A percentile compares a stretch with the other conserved stretches of the same genome.
These are phyloP conservation scores for Plebejus melissa DNA, from an alignment of 2,888 invertebrate genomes.

Conservation along the genomic window DNA sequence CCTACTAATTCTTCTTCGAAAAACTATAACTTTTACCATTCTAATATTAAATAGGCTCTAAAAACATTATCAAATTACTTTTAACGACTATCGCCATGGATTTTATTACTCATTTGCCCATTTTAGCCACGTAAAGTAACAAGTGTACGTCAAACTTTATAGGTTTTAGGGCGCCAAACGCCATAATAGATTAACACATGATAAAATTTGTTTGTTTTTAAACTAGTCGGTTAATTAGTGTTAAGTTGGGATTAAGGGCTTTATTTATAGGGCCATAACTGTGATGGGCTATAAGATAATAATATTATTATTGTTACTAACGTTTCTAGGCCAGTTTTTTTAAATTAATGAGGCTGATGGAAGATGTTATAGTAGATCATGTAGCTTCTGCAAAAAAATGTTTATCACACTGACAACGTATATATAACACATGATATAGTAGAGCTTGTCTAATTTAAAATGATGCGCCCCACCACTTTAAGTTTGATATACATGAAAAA, in stretches of 20 bases:
- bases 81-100: constrained; percentile 19
- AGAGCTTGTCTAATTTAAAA: too few relatives aligned
- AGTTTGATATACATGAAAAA: too few relatives aligned
- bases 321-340: neutral
- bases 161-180: constrained; percentile 19
- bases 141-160: constrained; percentile 22
- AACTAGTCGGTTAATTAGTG: neutral
- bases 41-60: constrained; percentile 2
- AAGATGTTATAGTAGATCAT: too few relatives aligned
- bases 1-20: neutral
- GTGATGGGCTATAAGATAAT: neutral
- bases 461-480: too few relatives aligned
- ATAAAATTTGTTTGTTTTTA: constrained; percentile 18
- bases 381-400: too few relatives aligned
- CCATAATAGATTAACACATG: constrained; percentile 20
- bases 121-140: constrained; percentile 17
- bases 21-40: neutral
- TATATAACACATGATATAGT: too few relatives aligned
- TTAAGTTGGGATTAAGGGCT: constrained; percentile 1
- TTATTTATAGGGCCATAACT: neutral
- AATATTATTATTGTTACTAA: neutral
- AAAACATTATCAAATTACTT: constrained; percentile 24
- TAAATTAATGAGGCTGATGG: neutral
- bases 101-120: constrained; percentile 22
- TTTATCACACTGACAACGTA: too few relatives aligned